These are phyloP conservation scores for Oikopleura vanhoeffeni DNA, from an alignment of 23 tunicate genomes.

Conservation along the genomic window DNA sequence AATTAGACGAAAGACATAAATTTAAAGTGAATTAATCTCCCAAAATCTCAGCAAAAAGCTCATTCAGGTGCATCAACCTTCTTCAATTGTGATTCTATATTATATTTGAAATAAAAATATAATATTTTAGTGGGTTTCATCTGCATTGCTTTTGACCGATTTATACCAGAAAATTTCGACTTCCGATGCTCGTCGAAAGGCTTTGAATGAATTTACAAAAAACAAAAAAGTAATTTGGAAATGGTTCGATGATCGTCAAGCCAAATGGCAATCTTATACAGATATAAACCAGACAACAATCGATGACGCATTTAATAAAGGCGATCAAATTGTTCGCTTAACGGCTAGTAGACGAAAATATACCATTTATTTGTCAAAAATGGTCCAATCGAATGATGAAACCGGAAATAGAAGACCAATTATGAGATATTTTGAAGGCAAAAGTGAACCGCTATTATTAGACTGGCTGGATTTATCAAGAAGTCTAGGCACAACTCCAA, in stretches of 20 bases:
- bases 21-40: too few species aligned
- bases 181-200: conserved; percentile 25
- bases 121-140: conserved; percentile 43
- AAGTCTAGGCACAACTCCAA: too few species aligned
- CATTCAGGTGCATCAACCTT: too few species aligned
- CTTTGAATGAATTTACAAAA: conserved; percentile 14
- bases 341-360: conserved; percentile 66
- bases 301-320: conserved; percentile 54
- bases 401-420: conserved; percentile 72
- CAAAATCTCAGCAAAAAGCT: too few species aligned
- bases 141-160: conserved; percentile 36
- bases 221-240: conserved; percentile 46
- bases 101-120: too few species aligned
- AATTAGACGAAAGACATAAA: too few species aligned
- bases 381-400: conserved; percentile 82
- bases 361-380: conserved; percentile 46
- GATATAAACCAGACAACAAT: conserved; percentile 49
- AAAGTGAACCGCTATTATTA: too few species aligned
- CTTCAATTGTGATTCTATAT: too few species aligned
- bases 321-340: conserved; percentile 2
- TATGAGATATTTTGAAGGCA: conserved; percentile 33
- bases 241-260: conserved; percentile 88
- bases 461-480: too few species aligned
- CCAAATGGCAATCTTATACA: conserved; percentile 63
- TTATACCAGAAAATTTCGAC: conserved; percentile 47